These are phyloP conservation scores for Cladorhizidae sp. DNA, from an alignment of 37 sponge, comb jelly and placozoan species.

Conservation along the genomic window DNA sequence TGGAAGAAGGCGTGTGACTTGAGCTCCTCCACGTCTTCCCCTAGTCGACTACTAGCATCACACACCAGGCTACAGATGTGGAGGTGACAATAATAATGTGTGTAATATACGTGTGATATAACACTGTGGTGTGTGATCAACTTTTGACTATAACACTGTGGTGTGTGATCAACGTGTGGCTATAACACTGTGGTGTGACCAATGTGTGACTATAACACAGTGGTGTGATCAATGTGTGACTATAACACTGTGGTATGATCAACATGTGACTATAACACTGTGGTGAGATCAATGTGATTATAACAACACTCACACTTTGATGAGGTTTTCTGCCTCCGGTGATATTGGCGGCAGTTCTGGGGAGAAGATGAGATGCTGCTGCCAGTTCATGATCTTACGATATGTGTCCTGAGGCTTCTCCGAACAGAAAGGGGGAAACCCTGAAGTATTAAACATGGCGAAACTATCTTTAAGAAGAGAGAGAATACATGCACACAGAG, in stretches of 20 bases:
- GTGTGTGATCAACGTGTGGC: too few species aligned
- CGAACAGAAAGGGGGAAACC: constrained; percentile 96
- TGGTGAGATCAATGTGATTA: constrained; percentile 3
- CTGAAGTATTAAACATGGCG: constrained; percentile 31
- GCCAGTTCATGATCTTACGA: constrained; percentile 96
- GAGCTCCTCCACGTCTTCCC: constrained; percentile 70
- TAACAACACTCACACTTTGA: constrained; percentile 60
- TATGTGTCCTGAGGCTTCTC: constrained; percentile 97
- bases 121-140: not conserved
- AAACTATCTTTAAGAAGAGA: not conserved
- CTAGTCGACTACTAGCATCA: constrained; percentile 70
- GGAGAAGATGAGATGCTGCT: constrained; percentile 88
- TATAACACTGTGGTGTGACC: too few species aligned
- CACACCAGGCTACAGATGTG: constrained; percentile 63
- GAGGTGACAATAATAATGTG: not conserved
- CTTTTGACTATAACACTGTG: too few species aligned
- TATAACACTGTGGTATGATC: too few species aligned
- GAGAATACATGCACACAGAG: too few species aligned
- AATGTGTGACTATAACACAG: too few species aligned
- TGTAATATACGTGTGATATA: not conserved
- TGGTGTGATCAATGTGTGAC: too few species aligned
- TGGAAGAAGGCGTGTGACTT: constrained; percentile 85
- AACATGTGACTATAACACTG: too few species aligned
- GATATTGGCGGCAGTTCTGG: constrained; percentile 91
- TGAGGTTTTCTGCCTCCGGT: constrained; percentile 80